These are phyloP conservation scores for Ivindomyrus marchei DNA, from an alignment of 2,113 vertebrate species.

Conservation along the genomic window DNA sequence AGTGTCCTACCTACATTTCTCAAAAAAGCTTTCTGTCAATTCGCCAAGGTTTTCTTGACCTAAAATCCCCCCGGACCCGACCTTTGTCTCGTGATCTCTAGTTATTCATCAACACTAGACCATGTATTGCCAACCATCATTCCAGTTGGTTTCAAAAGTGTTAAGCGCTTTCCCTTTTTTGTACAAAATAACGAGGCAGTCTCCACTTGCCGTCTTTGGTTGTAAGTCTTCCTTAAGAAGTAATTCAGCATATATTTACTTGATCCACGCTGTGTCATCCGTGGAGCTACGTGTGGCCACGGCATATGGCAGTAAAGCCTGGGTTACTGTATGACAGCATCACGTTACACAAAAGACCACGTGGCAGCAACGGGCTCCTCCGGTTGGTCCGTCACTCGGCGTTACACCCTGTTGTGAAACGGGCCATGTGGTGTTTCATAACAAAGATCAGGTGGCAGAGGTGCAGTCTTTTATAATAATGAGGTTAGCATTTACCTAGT, in stretches of 20 bases:
- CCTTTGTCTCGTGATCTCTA: neutral
- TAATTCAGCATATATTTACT: neutral
- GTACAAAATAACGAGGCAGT: constrained; percentile 20
- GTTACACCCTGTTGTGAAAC: constrained; percentile 65
- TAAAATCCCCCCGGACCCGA: neutral
- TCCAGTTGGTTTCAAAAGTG: constrained; percentile 24
- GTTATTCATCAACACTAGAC: neutral
- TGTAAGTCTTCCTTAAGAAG: neutral
- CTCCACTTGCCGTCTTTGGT: neutral
- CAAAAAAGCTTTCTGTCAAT: neutral
- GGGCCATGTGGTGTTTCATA: constrained; percentile 56
- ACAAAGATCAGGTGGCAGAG: constrained; percentile 30
- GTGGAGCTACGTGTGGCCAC: neutral
- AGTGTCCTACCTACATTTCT: neutral
- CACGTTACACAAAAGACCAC: constrained; percentile 63
- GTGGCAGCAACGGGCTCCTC: constrained; percentile 41
- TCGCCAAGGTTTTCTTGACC: neutral
- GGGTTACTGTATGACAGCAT: constrained; percentile 39
- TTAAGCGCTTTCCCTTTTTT: constrained; percentile 24
- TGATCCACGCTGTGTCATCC: neutral
- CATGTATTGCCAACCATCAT: neutral
- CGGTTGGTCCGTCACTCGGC: constrained; percentile 48
- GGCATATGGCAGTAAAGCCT: neutral
- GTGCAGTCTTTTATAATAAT: neutral
- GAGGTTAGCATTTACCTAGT: neutral